A percentile compares a stretch with the other conserved stretches of the same genome.
Evolutionary conservation across 2,797 vertebrate genomes (phyloP).

Genomic region (Spea hammondii): DNA sequence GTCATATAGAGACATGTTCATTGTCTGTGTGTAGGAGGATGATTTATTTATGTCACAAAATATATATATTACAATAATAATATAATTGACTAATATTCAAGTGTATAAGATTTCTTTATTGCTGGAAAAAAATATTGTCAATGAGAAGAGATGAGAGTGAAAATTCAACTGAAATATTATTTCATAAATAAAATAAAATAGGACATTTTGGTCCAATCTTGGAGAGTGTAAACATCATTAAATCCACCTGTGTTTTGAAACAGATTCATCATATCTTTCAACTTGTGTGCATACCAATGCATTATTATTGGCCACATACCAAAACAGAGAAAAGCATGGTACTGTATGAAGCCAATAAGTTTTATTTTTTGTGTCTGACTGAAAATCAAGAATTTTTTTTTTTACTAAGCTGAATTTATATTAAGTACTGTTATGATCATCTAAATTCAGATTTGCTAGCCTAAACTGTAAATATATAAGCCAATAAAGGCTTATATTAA

Average conservation of each 20-base stretch:
- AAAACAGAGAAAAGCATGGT: conserved; percentile 24
- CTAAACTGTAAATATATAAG: background rate
- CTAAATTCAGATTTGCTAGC: conserved; percentile 16
- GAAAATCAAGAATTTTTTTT: too few relatives aligned
- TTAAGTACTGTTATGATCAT: conserved; percentile 2
- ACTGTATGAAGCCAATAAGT: background rate
- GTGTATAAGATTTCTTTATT: too few relatives aligned
- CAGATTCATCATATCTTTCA: conserved; percentile 22
- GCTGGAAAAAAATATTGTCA: too few relatives aligned
- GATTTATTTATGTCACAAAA: too few relatives aligned
- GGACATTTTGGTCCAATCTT: conserved; percentile 1
- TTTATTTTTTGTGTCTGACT: background rate
- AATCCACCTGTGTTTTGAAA: conserved; percentile 35
- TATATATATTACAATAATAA: too few relatives aligned
- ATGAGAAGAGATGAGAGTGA: too few relatives aligned
- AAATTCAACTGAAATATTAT: too few relatives aligned
- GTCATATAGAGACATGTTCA: too few relatives aligned
- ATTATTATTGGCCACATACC: conserved; percentile 37
- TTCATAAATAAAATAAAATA: too few relatives aligned
- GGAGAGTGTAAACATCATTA: too few relatives aligned
- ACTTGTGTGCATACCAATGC: conserved; percentile 30
- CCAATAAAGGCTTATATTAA: background rate
- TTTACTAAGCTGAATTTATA: background rate
- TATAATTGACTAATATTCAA: too few relatives aligned
- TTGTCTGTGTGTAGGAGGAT: too few relatives aligned